Evolutionary conservation across 2,113 vertebrate species (phyloP), one percentile per base, ranked within the genome.

Genomic region (Morone saxatilis): DNA sequence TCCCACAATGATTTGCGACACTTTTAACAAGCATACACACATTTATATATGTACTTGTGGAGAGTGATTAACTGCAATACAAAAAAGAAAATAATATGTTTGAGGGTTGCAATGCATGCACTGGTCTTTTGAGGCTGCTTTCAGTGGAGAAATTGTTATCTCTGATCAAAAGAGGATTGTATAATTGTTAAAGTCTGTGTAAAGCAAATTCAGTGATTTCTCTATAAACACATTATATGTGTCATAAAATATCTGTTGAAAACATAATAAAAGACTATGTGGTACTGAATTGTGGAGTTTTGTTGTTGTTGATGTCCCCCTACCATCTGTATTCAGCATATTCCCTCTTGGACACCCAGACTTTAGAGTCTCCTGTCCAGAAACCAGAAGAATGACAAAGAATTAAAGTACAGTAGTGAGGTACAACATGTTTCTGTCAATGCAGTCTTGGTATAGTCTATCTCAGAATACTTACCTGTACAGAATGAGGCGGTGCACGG

Each of bases 391-490:
- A 43, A 48, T 47, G 4, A 62, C 17, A 73, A 14, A 13, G 17
- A 51, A 3, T 7, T 7, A 5, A 17, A 43, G 47, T 77, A 19
- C 13, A 56, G 2, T 17, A 10, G 3, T 59, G 40, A 61, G n/a
- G 22, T 6, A 36, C 51, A 74, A 45, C 0, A 0, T 84, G 25
- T 82, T 71, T 56, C 4, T 62, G 61, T 81, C 56, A 57, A 9
- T 81, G 12, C 14, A 53, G 25, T 47, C 12, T 1, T 11, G 19
- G 6, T 43, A 9, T 1, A 7, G 22, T 73, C 20, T 54, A 4
- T 57, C 16, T 69, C 31, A 45, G 12, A 69, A n/a, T 43, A 71
- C 73, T 1, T n/a, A 89, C 80, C 57, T 70, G 51, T 16, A 31
- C 61, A 66, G 70, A 47, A 56, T 8, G 19, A 74, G 56, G n/a